phyloP scores from a whole-genome alignment of 2,888 invertebrate species.

The Vanessa cardui region DNA sequence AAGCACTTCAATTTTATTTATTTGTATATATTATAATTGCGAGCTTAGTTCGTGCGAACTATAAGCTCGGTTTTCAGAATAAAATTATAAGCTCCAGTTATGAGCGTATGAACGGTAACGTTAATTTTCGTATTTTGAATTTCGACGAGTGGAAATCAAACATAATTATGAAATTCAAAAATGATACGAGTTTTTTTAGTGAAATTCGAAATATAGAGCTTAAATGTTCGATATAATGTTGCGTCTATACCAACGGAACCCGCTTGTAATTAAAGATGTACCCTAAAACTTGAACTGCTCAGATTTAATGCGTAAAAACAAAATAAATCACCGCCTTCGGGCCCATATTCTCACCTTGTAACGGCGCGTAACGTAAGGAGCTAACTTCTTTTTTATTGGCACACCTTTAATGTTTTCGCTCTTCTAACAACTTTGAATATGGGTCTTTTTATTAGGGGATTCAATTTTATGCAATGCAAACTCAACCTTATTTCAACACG shows the following conservation, averaged over 20 bases:
- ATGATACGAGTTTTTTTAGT: too few relatives aligned
- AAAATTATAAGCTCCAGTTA: too few relatives aligned
- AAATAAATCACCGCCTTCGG: slow-evolving; percentile 60
- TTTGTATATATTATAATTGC: too few relatives aligned
- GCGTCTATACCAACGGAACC: slow-evolving; percentile 11
- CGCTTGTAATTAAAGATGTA: slow-evolving; percentile 20
- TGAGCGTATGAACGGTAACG: too few relatives aligned
- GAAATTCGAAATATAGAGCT: too few relatives aligned
- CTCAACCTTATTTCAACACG: slow-evolving; percentile 39
- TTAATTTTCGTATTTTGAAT: too few relatives aligned
- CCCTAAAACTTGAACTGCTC: slow-evolving; percentile 33
- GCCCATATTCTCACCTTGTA: slow-evolving; percentile 64
- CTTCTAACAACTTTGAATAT: slow-evolving; percentile 78
- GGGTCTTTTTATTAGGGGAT: slow-evolving; percentile 67
- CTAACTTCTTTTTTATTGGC: slow-evolving; percentile 80
- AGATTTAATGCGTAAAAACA: slow-evolving; percentile 49
- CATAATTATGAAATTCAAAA: too few relatives aligned
- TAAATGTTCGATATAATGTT: too few relatives aligned
- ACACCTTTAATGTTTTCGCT: slow-evolving; percentile 76
- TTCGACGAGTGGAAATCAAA: too few relatives aligned
- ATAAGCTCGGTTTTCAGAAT: too few relatives aligned
- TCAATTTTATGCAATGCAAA: slow-evolving; percentile 32
- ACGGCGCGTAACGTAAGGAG: slow-evolving; percentile 72
- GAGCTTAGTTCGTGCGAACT: too few relatives aligned
- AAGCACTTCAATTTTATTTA: too few relatives aligned